Evolutionary conservation across 2,888 invertebrate species (phyloP), one percentile per base, ranked within the genome.

Genomic region (Uropetala carovei): DNA sequence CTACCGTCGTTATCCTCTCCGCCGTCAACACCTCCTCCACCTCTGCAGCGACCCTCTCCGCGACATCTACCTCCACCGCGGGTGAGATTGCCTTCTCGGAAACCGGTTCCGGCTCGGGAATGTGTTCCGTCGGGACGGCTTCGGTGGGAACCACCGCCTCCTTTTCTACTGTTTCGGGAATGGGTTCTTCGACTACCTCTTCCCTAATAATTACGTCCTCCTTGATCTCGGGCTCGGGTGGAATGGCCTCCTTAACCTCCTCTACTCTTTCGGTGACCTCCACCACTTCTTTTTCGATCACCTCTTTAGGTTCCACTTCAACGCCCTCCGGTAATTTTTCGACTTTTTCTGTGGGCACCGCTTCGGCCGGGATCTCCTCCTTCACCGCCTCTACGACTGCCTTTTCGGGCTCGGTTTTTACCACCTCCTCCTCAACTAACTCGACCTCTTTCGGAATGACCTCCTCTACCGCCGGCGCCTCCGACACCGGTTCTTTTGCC

Each of bases 381-480:
- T 43, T 43, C 43, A 43, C 43, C 43, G 43, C 43, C 43, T 43
- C 43, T 43, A 43, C 43, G 43, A 5, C 43, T 3, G 43, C 43
- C 43, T 43, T 43, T 43, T 43, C 43, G 43, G 43, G 3, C 43
- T 43, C 5, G 43, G 43, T 43, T 43, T 3, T 43, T 43, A 3
- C 5, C 43, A 43, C 43, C 94, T 95, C 95, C 18, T 95, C 95
- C 93, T 95, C 95, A 94, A 96, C 95, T 1, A 95, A 95, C 83
- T 95, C 94, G 94, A 96, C 96, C 57, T 95, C 93, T 93, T 95
- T 95, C 0, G 95, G 95, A 10, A 95, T 95, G 14, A 95, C 93
- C 94, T 96, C 95, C 93, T 95, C 95, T 93, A 95, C 96, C 94
- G 96, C 96, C 92, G 95, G 93, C 82, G 95, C 95, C 22, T 93